Base-by-base conservation (phyloP, 2,797 vertebrate species). In the Acridotheres tristis region DNA sequence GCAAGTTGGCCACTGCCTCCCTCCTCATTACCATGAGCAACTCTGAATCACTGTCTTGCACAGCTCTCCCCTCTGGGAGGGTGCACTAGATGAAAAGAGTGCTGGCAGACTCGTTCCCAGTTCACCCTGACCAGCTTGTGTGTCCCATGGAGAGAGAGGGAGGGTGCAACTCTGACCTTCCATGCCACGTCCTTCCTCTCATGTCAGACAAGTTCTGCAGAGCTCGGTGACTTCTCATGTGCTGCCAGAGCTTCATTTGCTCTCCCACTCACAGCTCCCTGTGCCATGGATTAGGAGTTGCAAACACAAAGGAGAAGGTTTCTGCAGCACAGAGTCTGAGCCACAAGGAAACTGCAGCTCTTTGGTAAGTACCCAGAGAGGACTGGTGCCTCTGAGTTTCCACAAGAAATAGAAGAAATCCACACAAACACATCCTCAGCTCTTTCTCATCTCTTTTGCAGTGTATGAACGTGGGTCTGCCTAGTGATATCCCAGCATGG, bases 321-420 rank as follows among this genome's bases (percentile, higher is more conserved):
- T 96, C 92, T 86, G 88, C 83, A 91, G 89, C 83, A 81, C 32
- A 17, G 11, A 80, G 29, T 74, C 71, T 17, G 16, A 45, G 67
- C 53, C 72, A 54, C 59, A 59, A 65, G 57, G 62, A 71, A 96
- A 67, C 22, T 61, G 32, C 4, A n/a, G 42, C 62, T 85, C 92
- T 91, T 93, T 20, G 18, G 34, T 81, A 92, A 72, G 36, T 69
- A 80, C 48, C 65, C 77, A 38, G 57, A 75, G 71, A 92, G 40
- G 50, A 80, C 16, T 50, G 27, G 54, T 59, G 51, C 51, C 58
- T 76, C 72, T 34, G 68, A 94, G 14, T 53, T 62, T 93, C 62
- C 45, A 32, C 23, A 54, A 72, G 34, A 65, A 81, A 78, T 55
- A 85, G 78, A 87, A 77, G 20, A 75, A 76, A 58, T 27, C 26